phyloP scores from a whole-genome alignment of 2,113 vertebrate species.

The Osmerus mordax region DNA sequence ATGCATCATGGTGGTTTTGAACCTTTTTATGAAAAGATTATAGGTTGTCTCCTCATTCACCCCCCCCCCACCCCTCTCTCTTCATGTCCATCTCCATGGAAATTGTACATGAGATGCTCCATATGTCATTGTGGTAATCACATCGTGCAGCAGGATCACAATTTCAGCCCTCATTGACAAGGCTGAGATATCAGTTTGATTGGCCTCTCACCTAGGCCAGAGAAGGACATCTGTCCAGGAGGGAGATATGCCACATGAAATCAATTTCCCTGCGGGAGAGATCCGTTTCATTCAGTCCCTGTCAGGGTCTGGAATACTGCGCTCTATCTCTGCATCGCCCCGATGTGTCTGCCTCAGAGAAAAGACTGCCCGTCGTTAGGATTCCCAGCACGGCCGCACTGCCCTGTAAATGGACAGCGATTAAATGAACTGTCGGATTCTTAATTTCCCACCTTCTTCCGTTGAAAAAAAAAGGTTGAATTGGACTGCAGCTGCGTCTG shows the following conservation, averaged over 20 bases:
- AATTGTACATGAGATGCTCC: no score
- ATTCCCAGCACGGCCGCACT: not conserved
- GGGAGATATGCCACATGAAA: not conserved
- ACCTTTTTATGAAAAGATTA: no score
- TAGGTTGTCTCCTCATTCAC: no score
- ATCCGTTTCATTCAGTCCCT: conserved; percentile 1
- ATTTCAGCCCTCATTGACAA: no score
- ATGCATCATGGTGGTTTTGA: no score
- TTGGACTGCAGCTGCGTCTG: conserved; percentile 7
- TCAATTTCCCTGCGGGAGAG: not conserved
- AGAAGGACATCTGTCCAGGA: not conserved
- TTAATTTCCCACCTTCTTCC: conserved; percentile 19
- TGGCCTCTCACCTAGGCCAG: not conserved
- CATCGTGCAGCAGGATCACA: no score
- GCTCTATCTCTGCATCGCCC: not conserved
- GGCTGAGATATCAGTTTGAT: not conserved
- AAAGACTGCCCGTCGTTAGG: not conserved
- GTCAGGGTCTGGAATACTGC: not conserved
- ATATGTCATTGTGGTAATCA: no score
- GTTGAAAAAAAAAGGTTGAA: conserved; percentile 2
- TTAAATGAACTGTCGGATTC: conserved; percentile 25
- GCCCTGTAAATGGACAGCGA: conserved; percentile 19
- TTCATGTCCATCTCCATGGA: no score
- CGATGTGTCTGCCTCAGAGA: not conserved
- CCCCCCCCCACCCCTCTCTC: no score